phyloP scores from a whole-genome alignment of 2,888 invertebrate species.

The Orthosia gracilis region DNA sequence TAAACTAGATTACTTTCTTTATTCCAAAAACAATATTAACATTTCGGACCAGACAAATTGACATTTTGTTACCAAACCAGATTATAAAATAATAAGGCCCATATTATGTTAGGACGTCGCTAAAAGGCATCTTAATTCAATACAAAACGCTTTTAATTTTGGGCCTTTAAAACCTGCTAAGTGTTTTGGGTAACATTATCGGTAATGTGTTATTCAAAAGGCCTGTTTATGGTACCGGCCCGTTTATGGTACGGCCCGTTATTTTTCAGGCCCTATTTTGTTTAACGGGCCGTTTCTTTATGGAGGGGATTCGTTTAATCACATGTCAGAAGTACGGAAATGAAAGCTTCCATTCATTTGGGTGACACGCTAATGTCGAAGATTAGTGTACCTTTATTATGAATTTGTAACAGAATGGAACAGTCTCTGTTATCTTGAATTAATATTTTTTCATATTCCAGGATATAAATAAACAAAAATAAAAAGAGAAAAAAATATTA shows the following conservation, averaged over 20 bases:
- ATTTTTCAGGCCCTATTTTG: slow-evolving; percentile 42
- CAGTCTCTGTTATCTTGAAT: no score
- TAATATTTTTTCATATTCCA: no score
- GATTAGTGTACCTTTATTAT: slow-evolving; percentile 23
- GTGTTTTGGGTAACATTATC: slow-evolving; percentile 56
- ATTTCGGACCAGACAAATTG: slow-evolving; percentile 13
- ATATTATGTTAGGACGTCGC: slow-evolving; percentile 47
- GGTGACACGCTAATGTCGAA: slow-evolving; percentile 7
- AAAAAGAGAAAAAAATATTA: no score
- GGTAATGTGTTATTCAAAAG: slow-evolving; percentile 53
- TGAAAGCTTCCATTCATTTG: slow-evolving; percentile 24
- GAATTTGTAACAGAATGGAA: neutral
- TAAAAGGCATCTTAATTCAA: slow-evolving; percentile 56
- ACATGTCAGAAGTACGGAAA: slow-evolving; percentile 38
- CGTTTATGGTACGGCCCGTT: slow-evolving; percentile 27
- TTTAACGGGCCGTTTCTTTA: slow-evolving; percentile 39
- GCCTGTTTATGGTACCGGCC: slow-evolving; percentile 29
- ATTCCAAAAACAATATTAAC: neutral
- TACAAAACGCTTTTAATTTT: slow-evolving; percentile 56
- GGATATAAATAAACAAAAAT: no score
- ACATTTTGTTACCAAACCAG: slow-evolving; percentile 16
- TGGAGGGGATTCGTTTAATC: slow-evolving; percentile 38
- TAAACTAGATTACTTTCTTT: no score
- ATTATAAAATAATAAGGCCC: slow-evolving; percentile 27
- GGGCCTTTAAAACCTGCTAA: slow-evolving; percentile 39